A percentile compares a stretch with the other conserved stretches of the same genome.
Evolutionary conservation across 2,113 vertebrate species (phyloP).

Genomic region (Carlito syrichta): DNA sequence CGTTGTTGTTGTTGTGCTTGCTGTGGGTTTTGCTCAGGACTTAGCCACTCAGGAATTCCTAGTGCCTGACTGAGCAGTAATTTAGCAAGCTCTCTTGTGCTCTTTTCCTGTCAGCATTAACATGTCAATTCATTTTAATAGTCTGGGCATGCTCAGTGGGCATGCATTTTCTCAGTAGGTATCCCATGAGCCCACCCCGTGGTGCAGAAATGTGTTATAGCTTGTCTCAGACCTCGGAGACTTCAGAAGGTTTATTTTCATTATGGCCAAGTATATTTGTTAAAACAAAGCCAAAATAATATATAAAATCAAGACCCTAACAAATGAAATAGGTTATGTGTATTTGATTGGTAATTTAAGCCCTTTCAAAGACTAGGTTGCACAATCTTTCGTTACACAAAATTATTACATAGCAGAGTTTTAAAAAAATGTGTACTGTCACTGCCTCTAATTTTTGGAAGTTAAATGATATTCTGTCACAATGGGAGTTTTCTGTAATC

Average conservation of each 20-base stretch:
- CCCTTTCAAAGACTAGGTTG: conserved; percentile 37
- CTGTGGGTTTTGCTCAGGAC: conserved; percentile 83
- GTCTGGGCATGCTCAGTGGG: conserved; percentile 87
- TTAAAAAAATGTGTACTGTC: conserved; percentile 62
- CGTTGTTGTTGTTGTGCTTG: conserved; percentile 74
- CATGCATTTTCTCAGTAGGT: conserved; percentile 84
- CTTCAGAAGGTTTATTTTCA: conserved; percentile 86
- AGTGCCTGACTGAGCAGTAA: conserved; percentile 89
- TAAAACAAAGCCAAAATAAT: conserved; percentile 80
- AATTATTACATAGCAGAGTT: conserved; percentile 44
- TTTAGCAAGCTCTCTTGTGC: conserved; percentile 87
- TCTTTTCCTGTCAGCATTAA: conserved; percentile 90
- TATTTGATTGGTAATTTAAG: conserved; percentile 79
- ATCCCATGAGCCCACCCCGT: conserved; percentile 84
- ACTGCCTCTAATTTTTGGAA: conserved; percentile 65
- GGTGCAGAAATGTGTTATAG: conserved; percentile 88
- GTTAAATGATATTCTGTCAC: conserved; percentile 73
- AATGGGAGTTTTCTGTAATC: conserved; percentile 74
- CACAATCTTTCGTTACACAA: conserved; percentile 42
- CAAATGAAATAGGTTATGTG: conserved; percentile 77
- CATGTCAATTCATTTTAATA: conserved; percentile 91
- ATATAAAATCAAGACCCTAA: conserved; percentile 72
- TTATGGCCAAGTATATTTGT: conserved; percentile 82
- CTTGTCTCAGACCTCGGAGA: conserved; percentile 85
- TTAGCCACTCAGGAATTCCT: conserved; percentile 88